Base-by-base conservation (phyloP, 2,113 vertebrate genomes). In the Grammomys dolichurus region DNA sequence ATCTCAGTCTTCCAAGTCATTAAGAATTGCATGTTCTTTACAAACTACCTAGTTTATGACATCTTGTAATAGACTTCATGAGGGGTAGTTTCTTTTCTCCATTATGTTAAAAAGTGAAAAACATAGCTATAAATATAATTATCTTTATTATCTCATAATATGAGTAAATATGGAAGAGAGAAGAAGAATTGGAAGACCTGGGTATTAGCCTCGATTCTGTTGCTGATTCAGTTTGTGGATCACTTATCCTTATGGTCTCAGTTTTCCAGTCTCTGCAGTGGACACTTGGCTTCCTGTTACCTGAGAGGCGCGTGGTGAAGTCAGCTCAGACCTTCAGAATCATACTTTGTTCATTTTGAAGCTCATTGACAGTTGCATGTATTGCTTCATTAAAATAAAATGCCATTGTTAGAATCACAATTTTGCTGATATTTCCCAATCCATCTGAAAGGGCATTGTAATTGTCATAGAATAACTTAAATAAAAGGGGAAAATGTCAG, bases 331-430 rank as follows among this genome's bases (percentile, higher is more conserved):
- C 0, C 33, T 51, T 11, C 51, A 33, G 7, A 46, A 75, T 22
- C 24, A 2, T 24, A 31, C 7, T 46, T 90, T 56, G 19, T 95
- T 46, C 26, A 31, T 48, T 65, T 8, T 69, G 54, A 93, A 65
- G 6, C 6, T n/a, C 17, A 17, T 2, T 46, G 7, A 28, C n/a
- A 51, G 22, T 48, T 72, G 1, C 10, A 11, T 22, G 11, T 0
- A 17, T 75, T 78, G 48, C 36, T 89, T 70, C 22, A 60, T 84
- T 60, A 73, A 90, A 81, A 48, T 69, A 69, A 94, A 72, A 2
- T 16, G 9, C 11, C 28, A 73, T 76, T 36, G 24, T 63, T 33
- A 72, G 48, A 73, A 26, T 51, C 43, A 46, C 33, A 28, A 1
- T 48, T 84, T 90, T 72, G 67, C 28, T 40, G 46, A 0, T 36